phyloP scores from a whole-genome alignment of 2,888 invertebrate species.

The Pandemis corylana region DNA sequence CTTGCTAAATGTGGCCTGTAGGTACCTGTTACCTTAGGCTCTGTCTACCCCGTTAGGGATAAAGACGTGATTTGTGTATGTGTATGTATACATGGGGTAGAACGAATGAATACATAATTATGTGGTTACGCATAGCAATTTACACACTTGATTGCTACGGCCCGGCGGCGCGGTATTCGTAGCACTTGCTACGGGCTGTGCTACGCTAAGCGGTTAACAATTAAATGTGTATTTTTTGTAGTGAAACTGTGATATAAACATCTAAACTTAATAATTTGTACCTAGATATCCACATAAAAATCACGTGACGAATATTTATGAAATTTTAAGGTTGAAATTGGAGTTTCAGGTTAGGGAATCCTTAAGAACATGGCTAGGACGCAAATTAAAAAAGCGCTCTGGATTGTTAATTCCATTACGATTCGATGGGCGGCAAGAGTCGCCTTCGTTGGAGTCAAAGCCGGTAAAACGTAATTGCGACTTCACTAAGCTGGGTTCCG shows the following conservation, averaged over 20 bases:
- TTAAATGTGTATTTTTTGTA: slow-evolving; percentile 8
- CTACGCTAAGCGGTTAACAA: slow-evolving; percentile 32
- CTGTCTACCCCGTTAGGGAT: no score
- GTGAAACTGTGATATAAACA: neutral
- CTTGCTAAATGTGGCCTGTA: no score
- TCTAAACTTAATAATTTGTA: no score
- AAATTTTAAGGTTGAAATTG: neutral
- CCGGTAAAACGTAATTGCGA: slow-evolving; percentile 84
- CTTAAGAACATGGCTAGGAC: slow-evolving; percentile 74
- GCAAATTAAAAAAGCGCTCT: slow-evolving; percentile 81
- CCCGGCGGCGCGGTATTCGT: slow-evolving; percentile 34
- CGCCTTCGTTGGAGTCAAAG: slow-evolving; percentile 80
- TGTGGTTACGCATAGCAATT: slow-evolving; percentile 27
- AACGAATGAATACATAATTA: neutral
- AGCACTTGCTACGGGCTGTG: slow-evolving; percentile 45
- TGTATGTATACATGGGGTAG: neutral
- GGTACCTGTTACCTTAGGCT: no score
- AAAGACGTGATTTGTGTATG: no score
- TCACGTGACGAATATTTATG: neutral
- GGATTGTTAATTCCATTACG: slow-evolving; percentile 83
- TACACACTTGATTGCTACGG: slow-evolving; percentile 29
- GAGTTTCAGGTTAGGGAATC: slow-evolving; percentile 59
- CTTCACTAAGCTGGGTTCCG: slow-evolving; percentile 82
- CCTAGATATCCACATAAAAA: neutral
- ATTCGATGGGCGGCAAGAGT: slow-evolving; percentile 84